Base-by-base conservation (phyloP, 2,888 invertebrate species). In the Microdon myrmicae region DNA sequence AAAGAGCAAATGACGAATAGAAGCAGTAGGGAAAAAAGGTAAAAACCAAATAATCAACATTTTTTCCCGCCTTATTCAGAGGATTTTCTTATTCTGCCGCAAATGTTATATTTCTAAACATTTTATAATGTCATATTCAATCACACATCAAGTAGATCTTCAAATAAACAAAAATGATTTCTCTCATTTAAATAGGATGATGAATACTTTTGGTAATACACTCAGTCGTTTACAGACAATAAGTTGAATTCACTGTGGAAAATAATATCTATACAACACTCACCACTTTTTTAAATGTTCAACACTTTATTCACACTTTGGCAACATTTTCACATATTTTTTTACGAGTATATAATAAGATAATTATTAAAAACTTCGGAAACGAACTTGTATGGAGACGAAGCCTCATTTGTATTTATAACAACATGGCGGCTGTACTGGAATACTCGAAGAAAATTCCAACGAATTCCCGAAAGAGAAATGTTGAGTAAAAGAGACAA, bases 371-470 rank as follows among this genome's bases (percentile, higher is more conserved):
- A 26, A 56, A 41, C 23, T 35, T 22, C 23, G 17, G 34, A 47
- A 43, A 23, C 43, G 26, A 47, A 43, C 37, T 47, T 53, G 13
- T 38, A 31, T 28, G 26, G 41, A 32, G 14, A 35, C 43, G 61
- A 61, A 47, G 51, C 41, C 41, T 64, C 20, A 58, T 47, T 58
- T 58, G 41, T 43, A 38, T 47, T 31, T 14, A 43, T 28, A 47
- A 43, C 64, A 64, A 64, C 58, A 64, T 64, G 64, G 64, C 64
- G 58, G 64, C 64, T 31, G 12, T 45, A 34, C 58, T 39, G 22
- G 49, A 61, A 49, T 55, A 55, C 43, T 47, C 31, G 58, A 64
- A 58, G 47, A 51, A 47, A 47, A 37, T 17, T 2, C 25, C 23
- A 28, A 13, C 16, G 16, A 32, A 28, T 29, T 19, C 26, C 12